Percentiles rank a stretch among this genome's conserved stretches.
phyloP scores from a whole-genome alignment of 2,797 vertebrate genomes.

The Falco biarmicus region DNA sequence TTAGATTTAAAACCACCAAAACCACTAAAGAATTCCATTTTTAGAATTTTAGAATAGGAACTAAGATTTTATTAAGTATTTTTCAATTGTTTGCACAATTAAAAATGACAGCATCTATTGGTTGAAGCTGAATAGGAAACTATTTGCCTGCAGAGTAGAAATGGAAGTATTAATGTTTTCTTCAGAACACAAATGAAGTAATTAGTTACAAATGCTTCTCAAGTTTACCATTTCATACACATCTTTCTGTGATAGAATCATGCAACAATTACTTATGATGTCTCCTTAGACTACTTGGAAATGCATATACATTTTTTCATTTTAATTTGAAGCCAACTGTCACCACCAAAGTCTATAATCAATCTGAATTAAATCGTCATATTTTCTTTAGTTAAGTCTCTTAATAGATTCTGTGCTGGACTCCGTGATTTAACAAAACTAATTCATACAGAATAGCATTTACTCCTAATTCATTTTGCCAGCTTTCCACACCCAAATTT shows the following conservation, averaged over 20 bases:
- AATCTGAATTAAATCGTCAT: conserved; percentile 73
- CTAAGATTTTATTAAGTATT: not conserved
- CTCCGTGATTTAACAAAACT: conserved; percentile 63
- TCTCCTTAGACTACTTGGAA: conserved; percentile 74
- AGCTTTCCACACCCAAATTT: conserved; percentile 50
- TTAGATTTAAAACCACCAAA: not conserved
- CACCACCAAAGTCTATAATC: conserved; percentile 71
- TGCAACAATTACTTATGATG: conserved; percentile 64
- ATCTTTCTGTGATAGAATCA: conserved; percentile 52
- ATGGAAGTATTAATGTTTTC: not conserved
- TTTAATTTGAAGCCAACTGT: conserved; percentile 76
- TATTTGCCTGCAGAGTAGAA: not conserved
- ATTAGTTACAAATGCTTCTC: conserved; percentile 40
- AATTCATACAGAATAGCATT: conserved; percentile 64
- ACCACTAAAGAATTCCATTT: not conserved
- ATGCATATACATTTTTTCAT: conserved; percentile 65
- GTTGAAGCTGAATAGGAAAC: not conserved
- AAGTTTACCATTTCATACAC: conserved; percentile 34
- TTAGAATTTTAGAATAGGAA: not conserved
- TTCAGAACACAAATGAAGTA: not conserved
- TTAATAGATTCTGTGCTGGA: conserved; percentile 64
- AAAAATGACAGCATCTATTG: not conserved
- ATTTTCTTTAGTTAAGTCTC: conserved; percentile 68
- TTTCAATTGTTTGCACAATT: not conserved
- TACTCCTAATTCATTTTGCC: conserved; percentile 56